Evolutionary conservation across 2,113 vertebrate genomes (phyloP).

Genomic region (Pseudorasbora parva): DNA sequence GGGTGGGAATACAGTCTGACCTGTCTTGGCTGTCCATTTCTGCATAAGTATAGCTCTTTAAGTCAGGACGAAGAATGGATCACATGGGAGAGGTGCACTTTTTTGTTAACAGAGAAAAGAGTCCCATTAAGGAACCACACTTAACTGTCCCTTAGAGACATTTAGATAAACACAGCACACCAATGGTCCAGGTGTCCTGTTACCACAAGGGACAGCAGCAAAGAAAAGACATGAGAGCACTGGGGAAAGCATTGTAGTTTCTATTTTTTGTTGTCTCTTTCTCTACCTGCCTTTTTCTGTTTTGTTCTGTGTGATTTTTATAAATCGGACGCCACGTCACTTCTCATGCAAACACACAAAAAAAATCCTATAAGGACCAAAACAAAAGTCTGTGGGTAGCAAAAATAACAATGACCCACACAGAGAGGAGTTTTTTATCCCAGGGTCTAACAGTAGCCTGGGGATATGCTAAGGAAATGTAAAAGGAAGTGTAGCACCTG

Average conservation of each 20-base stretch:
- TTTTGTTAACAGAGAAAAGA: constrained; percentile 70
- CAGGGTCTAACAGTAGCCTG: constrained; percentile 67
- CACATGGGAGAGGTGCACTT: constrained; percentile 70
- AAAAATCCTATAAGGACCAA: constrained; percentile 65
- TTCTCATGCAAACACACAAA: constrained; percentile 71
- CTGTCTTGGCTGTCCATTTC: constrained; percentile 39
- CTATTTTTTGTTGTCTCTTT: constrained; percentile 57
- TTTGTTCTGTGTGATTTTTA: constrained; percentile 50
- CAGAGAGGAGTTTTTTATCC: constrained; percentile 58
- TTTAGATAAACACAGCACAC: constrained; percentile 77
- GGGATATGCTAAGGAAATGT: constrained; percentile 66
- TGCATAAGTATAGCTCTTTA: constrained; percentile 49
- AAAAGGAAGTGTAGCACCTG: constrained; percentile 54
- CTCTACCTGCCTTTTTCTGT: constrained; percentile 63
- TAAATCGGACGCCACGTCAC: constrained; percentile 72
- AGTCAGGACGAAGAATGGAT: constrained; percentile 64
- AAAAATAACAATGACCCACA: constrained; percentile 74
- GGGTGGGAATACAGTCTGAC: constrained; percentile 32
- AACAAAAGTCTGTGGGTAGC: constrained; percentile 72
- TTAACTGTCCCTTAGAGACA: constrained; percentile 73
- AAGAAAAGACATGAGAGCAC: constrained; percentile 73
- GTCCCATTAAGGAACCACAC: constrained; percentile 69
- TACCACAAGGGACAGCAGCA: constrained; percentile 68
- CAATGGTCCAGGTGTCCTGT: constrained; percentile 73
- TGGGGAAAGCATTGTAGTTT: constrained; percentile 74